Percentiles rank a stretch among this genome's conserved stretches.
Conservation (phyloP, 1,140 invertebrate genomes). For the Dendrolimus kikuchii region DNA sequence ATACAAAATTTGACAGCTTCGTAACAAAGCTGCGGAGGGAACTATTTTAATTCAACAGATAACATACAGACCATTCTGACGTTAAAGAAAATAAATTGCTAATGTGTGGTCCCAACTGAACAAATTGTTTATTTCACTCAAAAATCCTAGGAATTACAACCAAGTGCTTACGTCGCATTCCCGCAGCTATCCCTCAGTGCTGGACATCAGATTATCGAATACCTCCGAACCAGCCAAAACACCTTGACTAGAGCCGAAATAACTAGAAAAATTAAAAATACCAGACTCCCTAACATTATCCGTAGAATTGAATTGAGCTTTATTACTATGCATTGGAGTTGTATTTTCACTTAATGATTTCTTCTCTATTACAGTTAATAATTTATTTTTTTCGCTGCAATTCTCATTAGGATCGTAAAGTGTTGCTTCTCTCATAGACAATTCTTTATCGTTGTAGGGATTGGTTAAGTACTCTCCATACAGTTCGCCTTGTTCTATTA, state of each 20-base stretch:
- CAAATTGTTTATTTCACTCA: too few species aligned
- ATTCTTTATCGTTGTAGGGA: slow-evolving; percentile 65
- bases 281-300: slow-evolving; percentile 60
- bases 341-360: slow-evolving; percentile 62
- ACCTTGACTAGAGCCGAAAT: slow-evolving; percentile 71
- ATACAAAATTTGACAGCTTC: too few species aligned
- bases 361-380: slow-evolving; percentile 14
- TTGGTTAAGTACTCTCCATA: slow-evolving; percentile 72
- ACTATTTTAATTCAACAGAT: too few species aligned
- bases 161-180: slow-evolving; percentile 44
- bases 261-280: slow-evolving; percentile 71
- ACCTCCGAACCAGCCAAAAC: slow-evolving; percentile 74
- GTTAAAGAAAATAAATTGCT: too few species aligned
- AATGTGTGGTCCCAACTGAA: too few species aligned
- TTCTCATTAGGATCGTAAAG: slow-evolving; percentile 37
- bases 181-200: slow-evolving; percentile 56
- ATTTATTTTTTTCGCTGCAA: background rate
- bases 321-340: slow-evolving; percentile 54
- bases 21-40: too few species aligned
- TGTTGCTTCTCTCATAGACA: slow-evolving; percentile 36
- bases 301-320: slow-evolving; percentile 58
- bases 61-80: too few species aligned
- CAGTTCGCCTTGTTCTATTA: slow-evolving; percentile 53
- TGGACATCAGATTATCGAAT: slow-evolving; percentile 61
- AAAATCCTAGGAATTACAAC: slow-evolving; percentile 22